phyloP scores from a whole-genome alignment of 2,888 invertebrate species.

The Melanchra persicariae region DNA sequence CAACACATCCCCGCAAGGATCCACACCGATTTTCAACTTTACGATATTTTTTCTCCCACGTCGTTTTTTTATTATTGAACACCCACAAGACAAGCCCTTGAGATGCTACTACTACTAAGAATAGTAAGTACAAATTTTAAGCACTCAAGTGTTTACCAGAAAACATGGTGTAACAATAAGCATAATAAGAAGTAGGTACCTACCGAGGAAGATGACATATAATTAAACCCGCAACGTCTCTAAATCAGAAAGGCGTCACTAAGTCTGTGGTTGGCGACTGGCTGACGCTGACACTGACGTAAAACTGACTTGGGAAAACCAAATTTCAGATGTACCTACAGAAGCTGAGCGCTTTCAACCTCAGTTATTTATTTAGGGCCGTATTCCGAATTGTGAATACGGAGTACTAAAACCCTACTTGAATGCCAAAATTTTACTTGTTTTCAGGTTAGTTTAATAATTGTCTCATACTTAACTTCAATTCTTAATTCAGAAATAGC shows the following conservation, averaged over 20 bases:
- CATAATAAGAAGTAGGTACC: neutral
- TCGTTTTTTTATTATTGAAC: no score
- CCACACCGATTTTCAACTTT: no score
- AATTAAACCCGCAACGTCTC: neutral
- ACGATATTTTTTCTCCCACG: no score
- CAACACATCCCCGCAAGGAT: no score
- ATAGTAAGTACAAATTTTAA: neutral
- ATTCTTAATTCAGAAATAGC: neutral
- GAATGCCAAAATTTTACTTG: neutral
- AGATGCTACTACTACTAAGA: no score
- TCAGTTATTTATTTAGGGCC: neutral
- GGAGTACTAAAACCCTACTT: neutral
- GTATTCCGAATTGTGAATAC: neutral
- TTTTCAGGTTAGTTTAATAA: neutral
- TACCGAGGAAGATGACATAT: neutral
- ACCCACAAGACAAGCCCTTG: neutral
- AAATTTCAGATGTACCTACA: neutral
- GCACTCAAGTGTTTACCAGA: neutral
- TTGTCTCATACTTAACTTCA: neutral
- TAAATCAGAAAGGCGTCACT: neutral
- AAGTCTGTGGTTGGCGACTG: slow-evolving; percentile 8
- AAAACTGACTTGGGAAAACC: neutral
- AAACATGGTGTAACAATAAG: neutral
- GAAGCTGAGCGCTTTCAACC: neutral
- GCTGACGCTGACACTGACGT: neutral